Base-by-base conservation (phyloP, 2,797 vertebrate genomes). In the Spinibarbus caldwelli region DNA sequence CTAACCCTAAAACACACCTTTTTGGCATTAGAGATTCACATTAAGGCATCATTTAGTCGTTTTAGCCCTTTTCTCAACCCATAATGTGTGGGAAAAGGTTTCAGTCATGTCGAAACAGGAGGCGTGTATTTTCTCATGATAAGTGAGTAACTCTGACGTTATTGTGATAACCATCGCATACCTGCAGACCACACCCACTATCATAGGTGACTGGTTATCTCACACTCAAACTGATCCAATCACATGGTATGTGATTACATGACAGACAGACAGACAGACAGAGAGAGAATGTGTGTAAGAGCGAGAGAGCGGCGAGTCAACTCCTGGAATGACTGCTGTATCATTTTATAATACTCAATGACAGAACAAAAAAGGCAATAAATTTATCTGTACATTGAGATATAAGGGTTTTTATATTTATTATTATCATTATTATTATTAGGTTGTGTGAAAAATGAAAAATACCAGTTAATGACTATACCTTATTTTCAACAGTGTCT, bases 141-240 rank as follows among this genome's bases (percentile, higher is more conserved):
- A 66, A 62, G 36, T 78, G 73, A 64, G 54, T 52, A 49, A 85
- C 23, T n/a, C n/a, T n/a, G n/a, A n/a, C n/a, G n/a, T 59, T 85
- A 26, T 9, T 72, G 11, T 49, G 83, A 80, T 72, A 80, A 72
- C 67, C 66, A 85, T 80, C 52, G 19, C 52, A 85, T 85, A 85
- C 76, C 83, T 85, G 49, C 67, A 85, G 77, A 78, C 38, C 67
- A 85, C 77, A 85, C 83, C 83, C 76, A 71, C 77, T 34, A 34
- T 72, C 49, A 26, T 29, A 49, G 64, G 23, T 62, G 66, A 83
- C 66, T 79, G 75, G 75, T 71, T 54, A n/a, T n/a, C n/a, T n/a
- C n/a, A 62, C 36, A 36, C 52, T 71, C 26, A 71, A 68, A 59
- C 75, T 14, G 12, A 79, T 45, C 66, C 76, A 85, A 85, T 85